These are phyloP conservation scores for Phyllotreta cruciferae DNA, from an alignment of 2,888 invertebrate species.

Conservation along the genomic window DNA sequence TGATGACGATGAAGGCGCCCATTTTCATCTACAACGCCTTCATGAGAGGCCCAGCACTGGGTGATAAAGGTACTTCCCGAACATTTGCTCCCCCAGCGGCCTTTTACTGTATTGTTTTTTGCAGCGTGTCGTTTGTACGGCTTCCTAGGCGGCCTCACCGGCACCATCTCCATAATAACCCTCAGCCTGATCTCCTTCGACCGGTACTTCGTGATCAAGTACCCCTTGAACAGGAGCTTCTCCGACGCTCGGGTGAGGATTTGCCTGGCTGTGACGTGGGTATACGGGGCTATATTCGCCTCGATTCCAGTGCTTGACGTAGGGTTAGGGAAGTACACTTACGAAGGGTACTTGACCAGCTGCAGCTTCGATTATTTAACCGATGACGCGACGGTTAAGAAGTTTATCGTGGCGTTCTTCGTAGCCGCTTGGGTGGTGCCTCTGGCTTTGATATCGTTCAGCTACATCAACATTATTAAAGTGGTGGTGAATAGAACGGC, in stretches of 20 bases:
- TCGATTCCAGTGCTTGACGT: slow-evolving; percentile 73
- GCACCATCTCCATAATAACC: slow-evolving; percentile 81
- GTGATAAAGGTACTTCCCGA: slow-evolving; percentile 75
- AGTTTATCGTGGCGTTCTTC: slow-evolving; percentile 78
- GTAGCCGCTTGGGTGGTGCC: slow-evolving; percentile 80
- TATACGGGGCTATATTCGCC: slow-evolving; percentile 75
- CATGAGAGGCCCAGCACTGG: slow-evolving; percentile 74
- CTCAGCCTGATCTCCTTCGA: slow-evolving; percentile 82
- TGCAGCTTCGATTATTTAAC: slow-evolving; percentile 88
- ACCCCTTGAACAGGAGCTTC: slow-evolving; percentile 74
- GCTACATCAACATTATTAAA: slow-evolving; percentile 74
- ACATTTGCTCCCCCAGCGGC: background rate
- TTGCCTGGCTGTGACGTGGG: slow-evolving; percentile 71
- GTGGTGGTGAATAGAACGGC: slow-evolving; percentile 62
- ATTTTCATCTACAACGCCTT: slow-evolving; percentile 79
- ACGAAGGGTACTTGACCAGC: slow-evolving; percentile 83
- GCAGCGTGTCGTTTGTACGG: slow-evolving; percentile 81
- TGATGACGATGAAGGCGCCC: slow-evolving; percentile 76
- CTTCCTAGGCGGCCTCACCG: slow-evolving; percentile 81
- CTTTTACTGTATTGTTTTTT: slow-evolving; percentile 44
- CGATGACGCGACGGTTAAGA: slow-evolving; percentile 65
- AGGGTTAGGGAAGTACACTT: slow-evolving; percentile 78
- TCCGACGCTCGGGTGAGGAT: slow-evolving; percentile 69
- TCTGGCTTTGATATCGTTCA: slow-evolving; percentile 72
- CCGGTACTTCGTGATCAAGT: slow-evolving; percentile 82